Conservation (phyloP, 2,888 invertebrate species). For the Phaonia tiefii region DNA sequence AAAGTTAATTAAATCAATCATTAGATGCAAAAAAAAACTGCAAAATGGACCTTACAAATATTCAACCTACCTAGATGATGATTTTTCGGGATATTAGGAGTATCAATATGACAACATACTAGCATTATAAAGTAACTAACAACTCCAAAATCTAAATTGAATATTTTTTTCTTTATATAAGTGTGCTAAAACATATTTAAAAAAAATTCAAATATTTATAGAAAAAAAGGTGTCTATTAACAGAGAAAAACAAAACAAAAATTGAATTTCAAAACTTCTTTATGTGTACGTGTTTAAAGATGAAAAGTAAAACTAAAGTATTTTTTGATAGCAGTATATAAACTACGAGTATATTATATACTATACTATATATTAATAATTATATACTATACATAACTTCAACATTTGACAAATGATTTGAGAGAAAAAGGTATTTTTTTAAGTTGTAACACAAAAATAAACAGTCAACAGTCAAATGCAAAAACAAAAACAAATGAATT, state of each 20-base stretch:
- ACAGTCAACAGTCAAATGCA: neutral
- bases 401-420: constrained; percentile 31
- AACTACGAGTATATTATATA: neutral
- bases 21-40: constrained; percentile 10
- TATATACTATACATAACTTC: constrained; percentile 16
- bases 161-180: neutral
- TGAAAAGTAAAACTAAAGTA: constrained; percentile 44
- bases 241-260: constrained; percentile 26
- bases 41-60: constrained; percentile 1
- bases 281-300: constrained; percentile 58
- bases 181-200: constrained; percentile 1
- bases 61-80: neutral
- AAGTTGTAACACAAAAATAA: constrained; percentile 31
- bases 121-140: neutral
- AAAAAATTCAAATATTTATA: neutral
- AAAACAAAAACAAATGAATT: neutral
- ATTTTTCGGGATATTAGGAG: neutral
- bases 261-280: constrained; percentile 45
- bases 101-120: neutral
- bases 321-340: constrained; percentile 65
- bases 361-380: neutral
- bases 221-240: constrained; percentile 65
- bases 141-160: constrained; percentile 22
- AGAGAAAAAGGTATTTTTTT: constrained; percentile 53
- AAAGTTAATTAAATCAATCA: constrained; percentile 61